These are phyloP conservation scores for Pectinophora gossypiella DNA, from an alignment of 1,140 invertebrate species.

Conservation along the genomic window DNA sequence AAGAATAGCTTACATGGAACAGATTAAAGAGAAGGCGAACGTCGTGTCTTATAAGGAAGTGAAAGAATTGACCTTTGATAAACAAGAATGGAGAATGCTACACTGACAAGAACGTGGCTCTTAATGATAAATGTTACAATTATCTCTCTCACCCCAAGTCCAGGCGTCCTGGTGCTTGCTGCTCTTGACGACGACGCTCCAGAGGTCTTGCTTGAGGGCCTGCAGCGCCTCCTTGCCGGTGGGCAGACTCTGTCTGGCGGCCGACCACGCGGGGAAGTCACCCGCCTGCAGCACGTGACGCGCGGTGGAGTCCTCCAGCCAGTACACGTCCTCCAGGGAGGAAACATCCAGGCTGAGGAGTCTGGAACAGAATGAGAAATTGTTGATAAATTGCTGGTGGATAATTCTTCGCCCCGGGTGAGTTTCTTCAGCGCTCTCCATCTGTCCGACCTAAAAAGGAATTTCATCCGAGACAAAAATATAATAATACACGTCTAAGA, in stretches of 20 bases:
- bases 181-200: constrained; percentile 90
- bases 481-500: no score
- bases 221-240: constrained; percentile 86
- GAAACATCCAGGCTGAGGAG: constrained; percentile 87
- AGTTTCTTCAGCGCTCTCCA: no score
- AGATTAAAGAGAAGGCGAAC: no score
- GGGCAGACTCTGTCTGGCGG: constrained; percentile 85
- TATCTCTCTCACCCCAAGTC: constrained; percentile 88
- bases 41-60: no score
- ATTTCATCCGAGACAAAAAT: constrained; percentile 15
- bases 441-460: no score
- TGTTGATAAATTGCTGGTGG: no score
- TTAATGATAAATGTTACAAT: no score
- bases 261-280: constrained; percentile 86
- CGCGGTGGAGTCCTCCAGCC: constrained; percentile 87
- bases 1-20: no score
- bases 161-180: constrained; percentile 91
- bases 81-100: no score
- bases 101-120: no score
- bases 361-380: constrained; percentile 58
- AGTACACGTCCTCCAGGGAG: constrained; percentile 91
- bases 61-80: no score
- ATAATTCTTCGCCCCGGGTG: no score
- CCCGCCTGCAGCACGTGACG: constrained; percentile 83
- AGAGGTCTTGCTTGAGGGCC: constrained; percentile 86